phyloP scores from a whole-genome alignment of 2,888 invertebrate genomes.

The Beris morrisii region DNA sequence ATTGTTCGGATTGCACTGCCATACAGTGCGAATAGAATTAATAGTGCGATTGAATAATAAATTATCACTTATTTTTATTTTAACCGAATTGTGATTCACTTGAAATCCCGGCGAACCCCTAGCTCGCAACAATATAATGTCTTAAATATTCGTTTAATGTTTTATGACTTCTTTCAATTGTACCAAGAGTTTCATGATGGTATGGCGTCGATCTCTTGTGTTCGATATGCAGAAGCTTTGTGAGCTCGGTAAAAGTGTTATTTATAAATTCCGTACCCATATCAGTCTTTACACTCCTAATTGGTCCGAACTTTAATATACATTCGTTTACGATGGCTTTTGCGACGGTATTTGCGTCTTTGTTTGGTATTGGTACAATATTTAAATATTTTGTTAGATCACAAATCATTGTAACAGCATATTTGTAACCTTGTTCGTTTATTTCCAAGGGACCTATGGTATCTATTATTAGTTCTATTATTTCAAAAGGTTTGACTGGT shows the following conservation, averaged over 20 bases:
- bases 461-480: slow-evolving; percentile 38
- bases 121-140: too few species aligned
- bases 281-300: slow-evolving; percentile 37
- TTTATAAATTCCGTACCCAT: slow-evolving; percentile 39
- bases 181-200: slow-evolving; percentile 40
- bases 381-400: slow-evolving; percentile 40
- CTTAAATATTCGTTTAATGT: slow-evolving; percentile 40
- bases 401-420: slow-evolving; percentile 40
- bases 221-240: slow-evolving; percentile 30
- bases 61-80: too few species aligned
- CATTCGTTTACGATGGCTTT: slow-evolving; percentile 41
- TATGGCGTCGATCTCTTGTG: slow-evolving; percentile 36
- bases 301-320: slow-evolving; percentile 39
- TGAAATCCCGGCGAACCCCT: too few species aligned
- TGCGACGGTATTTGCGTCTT: slow-evolving; percentile 42
- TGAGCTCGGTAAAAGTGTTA: slow-evolving; percentile 30
- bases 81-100: too few species aligned
- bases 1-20: too few species aligned
- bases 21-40: too few species aligned
- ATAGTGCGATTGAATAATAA: too few species aligned
- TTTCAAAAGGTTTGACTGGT: slow-evolving; percentile 35
- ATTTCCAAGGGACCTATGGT: slow-evolving; percentile 39
- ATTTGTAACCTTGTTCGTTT: slow-evolving; percentile 37
- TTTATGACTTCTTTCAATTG: slow-evolving; percentile 41
- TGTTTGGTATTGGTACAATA: slow-evolving; percentile 40